Base-by-base conservation (phyloP, 2,888 invertebrate species). In the Scotopteryx bipunctaria region DNA sequence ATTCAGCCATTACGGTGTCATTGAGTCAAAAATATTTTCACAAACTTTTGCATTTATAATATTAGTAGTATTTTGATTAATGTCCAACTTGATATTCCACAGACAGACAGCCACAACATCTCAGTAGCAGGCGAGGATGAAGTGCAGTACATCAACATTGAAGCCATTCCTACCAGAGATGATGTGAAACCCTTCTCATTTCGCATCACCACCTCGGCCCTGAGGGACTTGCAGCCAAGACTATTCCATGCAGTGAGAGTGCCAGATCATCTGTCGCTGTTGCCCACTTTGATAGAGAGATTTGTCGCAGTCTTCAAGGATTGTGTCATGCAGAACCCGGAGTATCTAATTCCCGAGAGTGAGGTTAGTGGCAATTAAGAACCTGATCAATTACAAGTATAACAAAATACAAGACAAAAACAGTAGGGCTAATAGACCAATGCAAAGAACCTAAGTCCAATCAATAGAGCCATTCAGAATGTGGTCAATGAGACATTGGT, bases 261-360 rank as follows among this genome's bases (percentile, higher is more conserved):
- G 2, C 88, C 89, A 0, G 81, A 83, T 0, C 83, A 86, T 23
- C 69, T 89, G 29, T 77, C 80, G 0, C 57, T 89, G 19, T 93
- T 95, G 73, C 95, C 95, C 61, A 94, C 95, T 0, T 86, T 97
- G 2, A 92, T 95, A 43, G 98, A 98, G 70, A 92, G 95, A 71
- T 98, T 98, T 79, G 91, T 97, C 15, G 94, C 94, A 43, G 95
- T 95, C 0, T 98, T 98, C 77, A 94, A 93, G 66, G 92, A 95
- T 25, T 93, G 95, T 66, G 93, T 96, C 1, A 83, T 91, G 1
- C 90, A 91, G 59, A 97, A 97, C 86, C 93, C 94, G 0, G 78
- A 88, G 4, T 94, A 93, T 69, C 82, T 88, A 64, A 83, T 88
- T 46, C 48, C 54, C 9, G 48, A 40, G 2, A 76, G 89, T 55